These are phyloP conservation scores for Amyelois transitella DNA, from an alignment of 1,140 invertebrate species.

Conservation along the genomic window DNA sequence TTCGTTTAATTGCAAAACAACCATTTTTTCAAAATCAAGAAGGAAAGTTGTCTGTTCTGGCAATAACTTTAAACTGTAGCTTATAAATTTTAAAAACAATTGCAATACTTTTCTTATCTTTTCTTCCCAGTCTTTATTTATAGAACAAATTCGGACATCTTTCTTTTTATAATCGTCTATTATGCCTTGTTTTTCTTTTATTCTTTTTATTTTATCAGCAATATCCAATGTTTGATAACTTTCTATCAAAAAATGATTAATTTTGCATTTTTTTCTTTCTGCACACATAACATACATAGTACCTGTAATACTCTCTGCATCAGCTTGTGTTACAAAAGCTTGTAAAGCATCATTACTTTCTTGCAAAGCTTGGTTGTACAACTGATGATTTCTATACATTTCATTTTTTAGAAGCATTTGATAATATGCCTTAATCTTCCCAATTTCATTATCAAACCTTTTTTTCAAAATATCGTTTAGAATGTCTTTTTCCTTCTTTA, in stretches of 20 bases:
- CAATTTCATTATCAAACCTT: slow-evolving; percentile 34
- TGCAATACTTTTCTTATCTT: slow-evolving; percentile 55
- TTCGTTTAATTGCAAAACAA: slow-evolving; percentile 59
- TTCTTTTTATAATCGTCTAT: slow-evolving; percentile 33
- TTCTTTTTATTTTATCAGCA: slow-evolving; percentile 35
- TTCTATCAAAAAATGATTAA: slow-evolving; percentile 49
- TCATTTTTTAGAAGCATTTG: slow-evolving; percentile 46
- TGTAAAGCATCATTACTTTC: slow-evolving; percentile 52
- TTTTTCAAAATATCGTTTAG: slow-evolving; percentile 40
- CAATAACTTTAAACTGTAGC: slow-evolving; percentile 53
- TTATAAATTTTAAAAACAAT: slow-evolving; percentile 60
- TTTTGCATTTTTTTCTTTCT: slow-evolving; percentile 61
- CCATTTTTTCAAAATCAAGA: slow-evolving; percentile 56
- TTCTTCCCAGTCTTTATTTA: slow-evolving; percentile 55
- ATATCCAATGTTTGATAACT: slow-evolving; percentile 38
- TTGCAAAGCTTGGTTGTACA: slow-evolving; percentile 33
- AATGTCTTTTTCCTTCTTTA: slow-evolving; percentile 36
- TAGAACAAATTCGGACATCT: slow-evolving; percentile 30
- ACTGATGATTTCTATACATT: slow-evolving; percentile 28
- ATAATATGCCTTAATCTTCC: slow-evolving; percentile 57
- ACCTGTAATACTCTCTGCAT: slow-evolving; percentile 47
- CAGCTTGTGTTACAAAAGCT: slow-evolving; percentile 47
- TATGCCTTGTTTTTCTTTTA: slow-evolving; percentile 38
- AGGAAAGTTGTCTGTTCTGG: slow-evolving; percentile 63
- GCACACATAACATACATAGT: slow-evolving; percentile 60